Evolutionary conservation across 2,797 vertebrate genomes (phyloP).

Genomic region (Oryzias dopingdopingensis): DNA sequence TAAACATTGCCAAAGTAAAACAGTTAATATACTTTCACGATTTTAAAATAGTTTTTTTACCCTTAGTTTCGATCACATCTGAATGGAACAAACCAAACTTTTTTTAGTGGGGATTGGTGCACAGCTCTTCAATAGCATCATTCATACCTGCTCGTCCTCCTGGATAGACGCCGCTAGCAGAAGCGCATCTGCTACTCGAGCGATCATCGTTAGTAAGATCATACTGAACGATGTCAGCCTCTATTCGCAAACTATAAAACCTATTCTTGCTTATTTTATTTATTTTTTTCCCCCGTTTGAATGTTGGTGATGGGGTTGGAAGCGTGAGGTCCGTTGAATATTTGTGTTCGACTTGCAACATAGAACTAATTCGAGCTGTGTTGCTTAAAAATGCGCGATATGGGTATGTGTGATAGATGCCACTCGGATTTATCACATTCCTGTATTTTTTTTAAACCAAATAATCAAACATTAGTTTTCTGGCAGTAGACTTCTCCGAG

Average conservation of each 20-base stretch:
- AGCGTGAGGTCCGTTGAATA: conserved; percentile 40
- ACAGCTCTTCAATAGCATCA: neutral
- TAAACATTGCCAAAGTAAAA: too few species aligned
- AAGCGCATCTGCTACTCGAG: conserved; percentile 87
- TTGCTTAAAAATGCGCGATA: neutral
- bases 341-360: conserved; percentile 48
- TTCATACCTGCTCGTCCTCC: conserved; percentile 88
- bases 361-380: neutral
- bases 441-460: too few species aligned
- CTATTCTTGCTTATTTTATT: neutral
- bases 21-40: too few species aligned
- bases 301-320: conserved; percentile 57
- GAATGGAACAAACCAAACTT: neutral
- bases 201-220: conserved; percentile 87
- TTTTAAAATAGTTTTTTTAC: neutral
- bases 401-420: too few species aligned
- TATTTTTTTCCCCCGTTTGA: conserved; percentile 42
- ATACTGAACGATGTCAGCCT: conserved; percentile 52
- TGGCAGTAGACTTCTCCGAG: too few species aligned
- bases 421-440: too few species aligned
- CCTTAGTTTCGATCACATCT: neutral
- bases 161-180: conserved; percentile 89
- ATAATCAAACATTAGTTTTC: too few species aligned
- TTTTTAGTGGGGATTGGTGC: neutral
- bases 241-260: conserved; percentile 9